Conservation (phyloP, 2,797 vertebrate species). For the Taeniopygia guttata region DNA sequence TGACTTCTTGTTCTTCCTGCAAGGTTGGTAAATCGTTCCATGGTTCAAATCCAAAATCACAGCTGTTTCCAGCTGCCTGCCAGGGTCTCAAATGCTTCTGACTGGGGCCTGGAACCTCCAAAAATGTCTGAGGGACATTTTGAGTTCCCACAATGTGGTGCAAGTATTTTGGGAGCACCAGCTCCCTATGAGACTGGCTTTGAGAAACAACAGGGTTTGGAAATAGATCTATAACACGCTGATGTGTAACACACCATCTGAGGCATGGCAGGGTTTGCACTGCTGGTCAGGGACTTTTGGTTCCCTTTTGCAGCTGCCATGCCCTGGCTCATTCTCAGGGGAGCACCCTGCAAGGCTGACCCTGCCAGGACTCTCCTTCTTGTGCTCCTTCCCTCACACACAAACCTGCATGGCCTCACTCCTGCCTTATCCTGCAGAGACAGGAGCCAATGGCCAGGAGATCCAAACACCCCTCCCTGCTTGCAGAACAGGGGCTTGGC, state of each 20-base stretch:
- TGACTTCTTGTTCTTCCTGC: no score
- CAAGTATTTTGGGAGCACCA: neutral
- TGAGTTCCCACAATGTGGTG: no score
- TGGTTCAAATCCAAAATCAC: no score
- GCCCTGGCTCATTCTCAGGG: neutral
- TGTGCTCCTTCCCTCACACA: neutral
- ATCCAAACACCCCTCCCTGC: neutral
- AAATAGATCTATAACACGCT: neutral
- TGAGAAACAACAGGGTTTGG: neutral
- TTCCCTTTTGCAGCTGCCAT: neutral
- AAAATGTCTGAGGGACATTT: no score
- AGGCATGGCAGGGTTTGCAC: neutral
- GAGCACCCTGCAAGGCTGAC: neutral
- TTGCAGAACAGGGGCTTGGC: neutral
- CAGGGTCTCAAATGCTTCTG: no score
- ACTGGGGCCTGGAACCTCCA: no score
- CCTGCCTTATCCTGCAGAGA: neutral
- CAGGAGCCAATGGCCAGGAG: neutral
- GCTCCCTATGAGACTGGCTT: neutral
- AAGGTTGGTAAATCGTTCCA: no score
- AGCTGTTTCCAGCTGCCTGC: no score
- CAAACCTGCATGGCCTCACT: accelerated
- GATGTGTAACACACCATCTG: accelerated
- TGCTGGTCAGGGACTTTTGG: neutral
- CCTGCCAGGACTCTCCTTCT: neutral